phyloP scores from a whole-genome alignment of 2,888 invertebrate species.

The Ypsolopha sequella region DNA sequence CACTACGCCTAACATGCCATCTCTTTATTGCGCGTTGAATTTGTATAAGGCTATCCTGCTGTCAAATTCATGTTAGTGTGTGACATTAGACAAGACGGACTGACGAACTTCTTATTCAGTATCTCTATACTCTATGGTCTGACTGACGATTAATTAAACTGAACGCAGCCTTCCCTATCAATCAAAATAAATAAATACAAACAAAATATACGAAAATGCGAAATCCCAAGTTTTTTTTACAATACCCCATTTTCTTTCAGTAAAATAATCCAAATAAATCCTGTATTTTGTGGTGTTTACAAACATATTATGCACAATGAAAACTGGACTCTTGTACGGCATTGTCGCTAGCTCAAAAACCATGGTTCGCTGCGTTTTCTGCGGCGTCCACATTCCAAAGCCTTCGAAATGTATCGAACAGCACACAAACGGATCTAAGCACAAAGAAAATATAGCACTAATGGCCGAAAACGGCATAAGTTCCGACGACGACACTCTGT shows the following conservation, averaged over 20 bases:
- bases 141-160: neutral
- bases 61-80: too few relatives aligned
- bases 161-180: too few relatives aligned
- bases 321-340: conserved; percentile 33
- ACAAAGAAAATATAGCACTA: conserved; percentile 38
- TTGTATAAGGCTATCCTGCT: neutral
- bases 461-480: conserved; percentile 38
- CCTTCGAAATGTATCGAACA: conserved; percentile 47
- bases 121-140: too few relatives aligned
- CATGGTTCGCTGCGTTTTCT: conserved; percentile 42
- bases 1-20: too few relatives aligned
- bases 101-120: too few relatives aligned
- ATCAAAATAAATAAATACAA: too few relatives aligned
- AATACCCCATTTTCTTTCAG: neutral
- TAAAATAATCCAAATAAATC: neutral
- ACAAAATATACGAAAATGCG: conserved; percentile 15
- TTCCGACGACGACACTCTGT: conserved; percentile 23
- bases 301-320: conserved; percentile 24
- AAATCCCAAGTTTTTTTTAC: neutral
- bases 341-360: conserved; percentile 41
- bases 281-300: neutral
- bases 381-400: conserved; percentile 45
- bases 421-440: conserved; percentile 40
- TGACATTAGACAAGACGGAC: too few relatives aligned
- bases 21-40: too few relatives aligned